Evolutionary conservation across 2,113 vertebrate species (phyloP).

Genomic region (Galeopterus variegatus): DNA sequence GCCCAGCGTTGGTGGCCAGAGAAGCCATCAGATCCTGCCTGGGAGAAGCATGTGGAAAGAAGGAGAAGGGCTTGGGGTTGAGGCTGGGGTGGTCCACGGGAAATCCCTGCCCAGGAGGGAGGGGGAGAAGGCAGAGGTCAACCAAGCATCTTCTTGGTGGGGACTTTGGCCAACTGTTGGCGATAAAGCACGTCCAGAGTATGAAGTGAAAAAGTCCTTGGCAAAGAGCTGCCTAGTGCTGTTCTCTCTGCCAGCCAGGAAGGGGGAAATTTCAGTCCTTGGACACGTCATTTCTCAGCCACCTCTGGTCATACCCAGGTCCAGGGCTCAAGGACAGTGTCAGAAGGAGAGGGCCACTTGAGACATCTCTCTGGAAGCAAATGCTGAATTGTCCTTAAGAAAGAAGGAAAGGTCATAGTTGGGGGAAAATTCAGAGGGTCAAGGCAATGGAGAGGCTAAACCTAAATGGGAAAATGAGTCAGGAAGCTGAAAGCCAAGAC

Average conservation of each 20-base stretch:
- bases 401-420: neutral
- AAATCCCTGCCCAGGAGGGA: neutral
- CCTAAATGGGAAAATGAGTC: conserved; percentile 14
- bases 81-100: neutral
- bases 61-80: neutral
- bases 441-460: neutral
- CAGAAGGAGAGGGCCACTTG: neutral
- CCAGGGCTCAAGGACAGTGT: neutral
- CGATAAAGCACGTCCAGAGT: neutral
- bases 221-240: neutral
- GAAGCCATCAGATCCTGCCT: neutral
- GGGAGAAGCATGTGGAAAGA: neutral
- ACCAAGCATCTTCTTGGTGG: neutral
- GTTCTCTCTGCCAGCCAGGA: neutral
- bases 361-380: neutral
- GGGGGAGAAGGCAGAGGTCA: neutral
- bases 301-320: neutral
- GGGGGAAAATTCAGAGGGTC: neutral
- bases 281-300: neutral
- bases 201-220: neutral
- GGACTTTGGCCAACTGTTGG: neutral
- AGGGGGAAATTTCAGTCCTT: neutral
- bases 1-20: neutral
- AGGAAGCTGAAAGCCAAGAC: neutral
- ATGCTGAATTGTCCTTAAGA: neutral